Conservation (phyloP, 1,140 invertebrate genomes). For the Hycleus phaleratus region DNA sequence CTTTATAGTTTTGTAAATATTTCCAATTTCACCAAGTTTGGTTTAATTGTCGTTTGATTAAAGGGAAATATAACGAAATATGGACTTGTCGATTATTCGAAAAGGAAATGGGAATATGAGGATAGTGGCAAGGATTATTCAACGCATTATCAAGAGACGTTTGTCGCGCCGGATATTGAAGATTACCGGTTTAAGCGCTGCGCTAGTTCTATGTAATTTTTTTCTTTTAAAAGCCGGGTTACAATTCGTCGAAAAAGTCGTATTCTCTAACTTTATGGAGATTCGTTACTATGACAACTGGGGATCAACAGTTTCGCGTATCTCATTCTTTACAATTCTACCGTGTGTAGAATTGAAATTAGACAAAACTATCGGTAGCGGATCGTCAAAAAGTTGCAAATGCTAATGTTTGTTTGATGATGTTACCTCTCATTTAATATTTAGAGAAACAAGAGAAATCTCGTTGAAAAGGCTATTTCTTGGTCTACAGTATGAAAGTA, state of each 20-base stretch:
- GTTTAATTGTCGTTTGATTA: background rate
- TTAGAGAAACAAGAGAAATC: no score
- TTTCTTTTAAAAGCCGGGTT: background rate
- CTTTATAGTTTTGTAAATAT: conserved; percentile 15
- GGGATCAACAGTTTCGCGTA: no score
- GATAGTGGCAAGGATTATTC: background rate
- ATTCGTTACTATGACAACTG: no score
- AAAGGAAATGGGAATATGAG: conserved; percentile 14
- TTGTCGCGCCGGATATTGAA: conserved; percentile 1
- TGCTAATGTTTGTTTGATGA: no score
- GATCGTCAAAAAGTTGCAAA: no score
- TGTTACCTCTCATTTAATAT: no score
- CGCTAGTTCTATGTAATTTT: conserved; percentile 3
- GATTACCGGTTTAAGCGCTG: conserved; percentile 3
- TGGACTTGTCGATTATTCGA: conserved; percentile 8
- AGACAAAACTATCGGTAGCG: background rate
- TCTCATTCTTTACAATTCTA: no score
- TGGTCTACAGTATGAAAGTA: no score
- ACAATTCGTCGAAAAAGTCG: no score
- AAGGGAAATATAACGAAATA: conserved; percentile 15
- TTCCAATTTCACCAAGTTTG: background rate
- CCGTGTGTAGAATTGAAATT: no score
- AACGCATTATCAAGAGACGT: conserved; percentile 8
- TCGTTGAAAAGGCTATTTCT: no score
- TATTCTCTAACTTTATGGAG: no score